Evolutionary conservation across 2,797 vertebrate species (phyloP).

Genomic region (Spea hammondii): DNA sequence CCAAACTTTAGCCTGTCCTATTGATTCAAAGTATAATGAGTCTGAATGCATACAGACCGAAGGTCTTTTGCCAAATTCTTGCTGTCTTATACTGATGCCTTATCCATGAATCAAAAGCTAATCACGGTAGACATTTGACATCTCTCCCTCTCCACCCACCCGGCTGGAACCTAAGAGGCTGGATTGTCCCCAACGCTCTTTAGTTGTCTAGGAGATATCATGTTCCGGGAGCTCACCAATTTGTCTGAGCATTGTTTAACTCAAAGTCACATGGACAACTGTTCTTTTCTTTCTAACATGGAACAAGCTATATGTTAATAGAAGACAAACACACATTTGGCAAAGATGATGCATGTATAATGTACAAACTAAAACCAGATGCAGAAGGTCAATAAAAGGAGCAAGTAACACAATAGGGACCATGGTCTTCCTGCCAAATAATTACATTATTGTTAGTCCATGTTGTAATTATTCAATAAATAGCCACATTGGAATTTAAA

Average conservation of each 20-base stretch:
- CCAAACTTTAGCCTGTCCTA: background rate
- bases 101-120: slow-evolving; percentile 28
- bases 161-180: slow-evolving; percentile 47
- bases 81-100: background rate
- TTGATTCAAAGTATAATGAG: slow-evolving; percentile 10
- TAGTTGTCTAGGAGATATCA: slow-evolving; percentile 57
- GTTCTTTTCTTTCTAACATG: slow-evolving; percentile 54
- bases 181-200: slow-evolving; percentile 55
- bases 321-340: slow-evolving; percentile 50
- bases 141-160: slow-evolving; percentile 15
- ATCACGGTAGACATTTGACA: slow-evolving; percentile 18
- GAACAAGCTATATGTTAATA: slow-evolving; percentile 50
- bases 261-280: slow-evolving; percentile 55
- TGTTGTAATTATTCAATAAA: too few species aligned
- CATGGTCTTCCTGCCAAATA: too few species aligned
- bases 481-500: too few species aligned
- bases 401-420: too few species aligned
- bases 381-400: too few species aligned
- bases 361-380: background rate
- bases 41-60: slow-evolving; percentile 7
- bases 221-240: slow-evolving; percentile 49
- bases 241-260: slow-evolving; percentile 57
- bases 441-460: too few species aligned
- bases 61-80: slow-evolving; percentile 29
- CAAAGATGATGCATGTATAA: slow-evolving; percentile 10